Evolutionary conservation across 2,888 invertebrate species (phyloP), one percentile per base, ranked within the genome.

Genomic region (Cephus pulcher): DNA sequence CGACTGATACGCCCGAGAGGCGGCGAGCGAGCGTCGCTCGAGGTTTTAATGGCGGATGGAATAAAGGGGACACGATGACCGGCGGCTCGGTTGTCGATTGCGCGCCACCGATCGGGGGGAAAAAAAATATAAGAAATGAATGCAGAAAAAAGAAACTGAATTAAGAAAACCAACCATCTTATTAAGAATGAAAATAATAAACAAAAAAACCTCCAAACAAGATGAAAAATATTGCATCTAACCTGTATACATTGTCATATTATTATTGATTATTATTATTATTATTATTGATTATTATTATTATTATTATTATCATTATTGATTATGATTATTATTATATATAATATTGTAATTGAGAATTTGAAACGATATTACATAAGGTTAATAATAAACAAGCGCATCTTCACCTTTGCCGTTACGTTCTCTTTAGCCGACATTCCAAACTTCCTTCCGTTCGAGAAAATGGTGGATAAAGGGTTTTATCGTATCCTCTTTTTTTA

Each of bases 211-310:
- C 88, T 90, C 88, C 88, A 89, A 88, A 88, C 85, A 88, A 89
- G 86, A 89, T 87, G 88, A 88, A 88, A 88, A 88, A 87, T 86
- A 86, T 90, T 91, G 90, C 91, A 91, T 91, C 88, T 91, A 91
- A 90, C 89, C 88, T 91, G 91, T 91, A 91, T 91, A 91, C 91
- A 91, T 91, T 90, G 90, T 90, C 91, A 90, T 90, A 90, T 89
- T 89, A 90, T 89, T 87, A 90, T 90, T 87, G 56, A 83, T 83
- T 83, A 84, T 85, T 81, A 82, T 81, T 79, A 83, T 78, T 35
- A 90, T 90, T 87, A 1, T 30, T 30, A 30, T 30, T 30, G 30
- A 30, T 30, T 30, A 82, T 83, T 82, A 84, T 85, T 81, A 82
- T 81, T 79, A 82, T 78, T 75, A 80, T 80, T 78, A 78, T 80